phyloP scores from a whole-genome alignment of 2,113 vertebrate genomes.

The Herpailurus yagouaroundi region DNA sequence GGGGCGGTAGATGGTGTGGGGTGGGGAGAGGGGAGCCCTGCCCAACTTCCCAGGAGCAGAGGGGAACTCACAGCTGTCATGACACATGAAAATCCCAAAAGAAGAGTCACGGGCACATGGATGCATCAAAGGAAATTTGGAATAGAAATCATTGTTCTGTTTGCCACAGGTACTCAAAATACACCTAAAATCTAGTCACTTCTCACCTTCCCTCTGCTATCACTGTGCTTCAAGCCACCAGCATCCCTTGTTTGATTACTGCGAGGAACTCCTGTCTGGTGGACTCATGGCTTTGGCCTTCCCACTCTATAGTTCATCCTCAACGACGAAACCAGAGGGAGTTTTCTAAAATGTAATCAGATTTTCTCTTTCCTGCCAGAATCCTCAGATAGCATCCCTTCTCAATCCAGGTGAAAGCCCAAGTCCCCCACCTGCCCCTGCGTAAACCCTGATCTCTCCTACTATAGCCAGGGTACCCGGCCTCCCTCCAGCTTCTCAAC shows the following conservation, averaged over 20 bases:
- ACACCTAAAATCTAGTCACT: neutral
- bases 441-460: neutral
- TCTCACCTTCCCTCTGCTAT: neutral
- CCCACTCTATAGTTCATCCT: neutral
- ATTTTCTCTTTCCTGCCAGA: constrained; percentile 11
- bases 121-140: neutral
- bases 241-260: neutral
- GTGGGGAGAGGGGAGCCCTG: neutral
- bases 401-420: neutral
- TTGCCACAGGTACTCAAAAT: neutral
- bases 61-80: neutral
- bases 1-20: neutral
- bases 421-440: neutral
- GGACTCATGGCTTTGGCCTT: neutral
- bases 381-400: neutral
- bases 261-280: neutral
- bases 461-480: neutral
- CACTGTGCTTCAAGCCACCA: neutral
- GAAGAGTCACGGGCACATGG: neutral
- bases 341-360: neutral
- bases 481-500: neutral
- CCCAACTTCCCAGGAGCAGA: neutral
- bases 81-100: neutral
- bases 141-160: neutral
- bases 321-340: neutral